Conservation (phyloP, 2,888 invertebrate species). For the Beris morrisii region DNA sequence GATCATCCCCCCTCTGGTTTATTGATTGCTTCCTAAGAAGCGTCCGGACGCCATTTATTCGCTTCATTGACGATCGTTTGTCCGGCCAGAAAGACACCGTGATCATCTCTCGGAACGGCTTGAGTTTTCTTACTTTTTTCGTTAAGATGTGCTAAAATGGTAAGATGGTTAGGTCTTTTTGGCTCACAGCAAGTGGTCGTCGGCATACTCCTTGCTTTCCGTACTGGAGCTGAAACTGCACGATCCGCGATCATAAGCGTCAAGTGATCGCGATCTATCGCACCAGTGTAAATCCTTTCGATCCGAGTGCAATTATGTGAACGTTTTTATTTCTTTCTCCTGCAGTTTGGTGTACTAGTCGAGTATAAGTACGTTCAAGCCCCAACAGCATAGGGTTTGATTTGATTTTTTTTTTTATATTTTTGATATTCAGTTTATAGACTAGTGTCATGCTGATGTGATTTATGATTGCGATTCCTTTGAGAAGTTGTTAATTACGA, state of each 20-base stretch:
- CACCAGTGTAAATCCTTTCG: not conserved
- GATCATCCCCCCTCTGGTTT: no score
- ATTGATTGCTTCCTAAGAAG: conserved; percentile 8
- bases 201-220: conserved; percentile 1
- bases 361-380: not conserved
- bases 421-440: conserved; percentile 22
- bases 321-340: not conserved
- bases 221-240: conserved; percentile 12
- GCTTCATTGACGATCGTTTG: conserved; percentile 1
- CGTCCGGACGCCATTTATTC: conserved; percentile 11
- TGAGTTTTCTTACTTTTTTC: no score
- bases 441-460: conserved; percentile 33
- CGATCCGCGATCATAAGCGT: conserved; percentile 14
- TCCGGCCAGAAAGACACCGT: no score
- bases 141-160: no score
- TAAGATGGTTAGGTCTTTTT: no score
- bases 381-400: not conserved
- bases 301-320: no score
- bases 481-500: conserved; percentile 36
- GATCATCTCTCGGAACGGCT: no score
- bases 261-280: not conserved
- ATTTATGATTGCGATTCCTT: conserved; percentile 29
- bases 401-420: not conserved
- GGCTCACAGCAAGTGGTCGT: conserved; percentile 27
- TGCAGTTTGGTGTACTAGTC: not conserved